Evolutionary conservation across 2,888 invertebrate genomes (phyloP).

Genomic region (Cetonia aurata): DNA sequence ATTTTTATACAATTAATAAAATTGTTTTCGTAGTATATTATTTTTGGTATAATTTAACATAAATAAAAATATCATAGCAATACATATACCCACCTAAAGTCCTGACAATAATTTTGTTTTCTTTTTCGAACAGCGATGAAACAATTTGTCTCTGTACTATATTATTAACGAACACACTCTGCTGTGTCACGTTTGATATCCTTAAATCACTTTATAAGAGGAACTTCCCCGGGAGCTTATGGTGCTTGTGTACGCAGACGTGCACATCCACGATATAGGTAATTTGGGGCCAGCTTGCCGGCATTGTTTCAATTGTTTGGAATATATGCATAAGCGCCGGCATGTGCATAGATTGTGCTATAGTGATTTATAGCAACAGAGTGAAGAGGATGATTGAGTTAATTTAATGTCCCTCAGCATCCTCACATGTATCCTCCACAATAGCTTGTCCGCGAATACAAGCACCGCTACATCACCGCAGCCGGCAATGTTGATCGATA

Average conservation of each 20-base stretch:
- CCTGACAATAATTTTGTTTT: too few relatives aligned
- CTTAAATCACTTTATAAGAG: slow-evolving; percentile 10
- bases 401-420: slow-evolving; percentile 29
- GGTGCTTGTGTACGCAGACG: background rate
- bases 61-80: too few relatives aligned
- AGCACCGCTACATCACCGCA: slow-evolving; percentile 5
- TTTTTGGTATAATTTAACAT: too few relatives aligned
- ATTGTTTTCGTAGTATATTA: too few relatives aligned
- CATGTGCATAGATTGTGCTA: slow-evolving; percentile 4
- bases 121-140: too few relatives aligned
- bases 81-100: too few relatives aligned
- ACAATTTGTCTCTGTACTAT: too few relatives aligned
- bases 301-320: slow-evolving; percentile 10
- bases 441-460: slow-evolving; percentile 19
- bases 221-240: background rate
- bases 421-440: background rate
- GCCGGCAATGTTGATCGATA: slow-evolving; percentile 24
- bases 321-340: background rate
- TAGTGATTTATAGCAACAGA: slow-evolving; percentile 25
- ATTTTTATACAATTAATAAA: too few relatives aligned
- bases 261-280: slow-evolving; percentile 1
- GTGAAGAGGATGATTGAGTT: slow-evolving; percentile 23
- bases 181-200: slow-evolving; percentile 6
- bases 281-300: slow-evolving; percentile 7
- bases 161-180: too few relatives aligned